Conservation (phyloP, 2,888 invertebrate species). For the Neoitamus cyanurus region DNA sequence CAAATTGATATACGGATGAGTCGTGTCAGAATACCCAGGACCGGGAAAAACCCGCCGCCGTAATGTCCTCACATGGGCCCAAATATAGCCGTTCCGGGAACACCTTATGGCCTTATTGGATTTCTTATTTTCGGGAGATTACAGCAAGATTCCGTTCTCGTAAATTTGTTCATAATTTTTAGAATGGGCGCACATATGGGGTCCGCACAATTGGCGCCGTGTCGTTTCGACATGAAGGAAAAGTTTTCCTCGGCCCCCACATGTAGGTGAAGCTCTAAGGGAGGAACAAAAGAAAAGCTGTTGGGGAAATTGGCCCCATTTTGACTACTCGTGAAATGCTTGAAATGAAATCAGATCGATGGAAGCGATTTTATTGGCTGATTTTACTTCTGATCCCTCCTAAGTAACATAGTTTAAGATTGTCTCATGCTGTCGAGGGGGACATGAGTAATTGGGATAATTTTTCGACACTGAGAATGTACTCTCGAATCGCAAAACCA, state of each 20-base stretch:
- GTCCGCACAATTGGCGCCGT: not conserved
- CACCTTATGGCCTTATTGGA: not conserved
- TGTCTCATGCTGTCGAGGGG: no score
- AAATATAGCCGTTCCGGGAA: not conserved
- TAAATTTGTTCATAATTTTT: constrained; percentile 1
- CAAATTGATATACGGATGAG: constrained; percentile 16
- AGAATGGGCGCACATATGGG: not conserved
- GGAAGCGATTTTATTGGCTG: not conserved
- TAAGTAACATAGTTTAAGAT: not conserved
- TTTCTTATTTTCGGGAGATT: not conserved
- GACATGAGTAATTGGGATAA: no score
- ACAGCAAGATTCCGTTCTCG: not conserved
- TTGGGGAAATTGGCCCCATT: not conserved
- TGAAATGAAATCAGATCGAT: not conserved
- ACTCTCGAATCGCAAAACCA: no score
- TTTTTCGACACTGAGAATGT: no score
- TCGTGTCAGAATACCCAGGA: not conserved
- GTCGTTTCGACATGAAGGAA: not conserved
- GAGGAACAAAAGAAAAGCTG: not conserved
- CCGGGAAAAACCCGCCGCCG: not conserved
- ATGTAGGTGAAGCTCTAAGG: not conserved
- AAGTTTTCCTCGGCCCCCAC: not conserved
- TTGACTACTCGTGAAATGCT: not conserved
- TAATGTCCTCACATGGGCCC: not conserved
- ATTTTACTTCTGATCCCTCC: not conserved